A percentile compares a stretch with the other conserved stretches of the same genome.
phyloP scores from a whole-genome alignment of 2,113 vertebrate species.

The Conger conger region DNA sequence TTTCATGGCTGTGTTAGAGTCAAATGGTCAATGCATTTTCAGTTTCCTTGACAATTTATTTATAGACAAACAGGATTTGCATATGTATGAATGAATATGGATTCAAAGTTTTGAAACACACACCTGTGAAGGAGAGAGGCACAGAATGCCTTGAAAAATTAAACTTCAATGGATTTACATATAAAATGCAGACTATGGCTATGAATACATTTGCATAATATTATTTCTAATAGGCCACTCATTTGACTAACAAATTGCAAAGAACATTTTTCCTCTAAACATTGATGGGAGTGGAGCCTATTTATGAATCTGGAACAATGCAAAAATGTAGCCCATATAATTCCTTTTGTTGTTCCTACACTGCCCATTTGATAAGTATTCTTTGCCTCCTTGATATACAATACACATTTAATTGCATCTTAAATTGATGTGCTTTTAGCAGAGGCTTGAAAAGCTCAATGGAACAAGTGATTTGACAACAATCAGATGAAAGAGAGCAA shows the following conservation, averaged over 20 bases:
- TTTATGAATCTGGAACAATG: neutral
- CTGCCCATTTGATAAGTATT: neutral
- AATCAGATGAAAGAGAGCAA: neutral
- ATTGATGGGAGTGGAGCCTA: neutral
- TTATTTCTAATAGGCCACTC: conserved; percentile 19
- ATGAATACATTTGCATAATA: conserved; percentile 37
- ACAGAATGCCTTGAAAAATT: conserved; percentile 22
- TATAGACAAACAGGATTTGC: conserved; percentile 9
- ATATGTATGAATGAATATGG: conserved; percentile 5
- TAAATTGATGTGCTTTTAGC: neutral
- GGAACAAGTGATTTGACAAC: neutral
- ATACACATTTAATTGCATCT: conserved; percentile 2
- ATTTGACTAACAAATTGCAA: conserved; percentile 38
- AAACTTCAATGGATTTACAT: conserved; percentile 38
- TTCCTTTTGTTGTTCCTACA: conserved; percentile 13
- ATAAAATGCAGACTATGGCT: conserved; percentile 31
- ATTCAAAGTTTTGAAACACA: conserved; percentile 30
- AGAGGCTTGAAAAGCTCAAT: neutral
- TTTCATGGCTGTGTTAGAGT: neutral
- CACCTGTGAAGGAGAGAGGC: conserved; percentile 31
- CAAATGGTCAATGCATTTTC: neutral
- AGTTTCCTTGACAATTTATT: neutral
- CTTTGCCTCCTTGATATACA: neutral
- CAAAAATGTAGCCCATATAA: neutral
- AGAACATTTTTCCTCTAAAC: conserved; percentile 3